Percentiles rank a stretch among this genome's conserved stretches.
These are phyloP conservation scores for Arctia plantaginis DNA, from an alignment of 2,888 invertebrate species.

Conservation along the genomic window DNA sequence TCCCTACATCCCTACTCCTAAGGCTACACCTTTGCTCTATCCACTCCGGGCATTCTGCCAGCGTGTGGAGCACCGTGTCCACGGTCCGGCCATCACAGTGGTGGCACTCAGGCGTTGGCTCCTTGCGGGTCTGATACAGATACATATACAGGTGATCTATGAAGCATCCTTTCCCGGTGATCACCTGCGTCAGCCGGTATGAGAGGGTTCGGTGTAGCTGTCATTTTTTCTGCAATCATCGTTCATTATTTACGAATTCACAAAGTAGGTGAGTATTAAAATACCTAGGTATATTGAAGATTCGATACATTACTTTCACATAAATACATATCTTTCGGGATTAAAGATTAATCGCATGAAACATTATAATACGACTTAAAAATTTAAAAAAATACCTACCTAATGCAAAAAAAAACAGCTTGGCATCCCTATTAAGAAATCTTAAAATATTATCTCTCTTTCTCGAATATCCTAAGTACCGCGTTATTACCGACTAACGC, in stretches of 20 bases:
- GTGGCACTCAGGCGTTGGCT: no score
- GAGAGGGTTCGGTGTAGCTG: neutral
- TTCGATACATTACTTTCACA: neutral
- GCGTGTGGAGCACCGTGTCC: no score
- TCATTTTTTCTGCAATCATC: neutral
- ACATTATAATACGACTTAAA: neutral
- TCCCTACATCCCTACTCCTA: no score
- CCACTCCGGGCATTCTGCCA: no score
- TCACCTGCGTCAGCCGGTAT: no score
- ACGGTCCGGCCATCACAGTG: no score
- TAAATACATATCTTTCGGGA: neutral
- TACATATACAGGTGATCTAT: no score
- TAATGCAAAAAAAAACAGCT: neutral
- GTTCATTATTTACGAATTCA: neutral
- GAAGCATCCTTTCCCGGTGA: no score
- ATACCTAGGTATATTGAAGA: neutral
- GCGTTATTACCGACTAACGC: slow-evolving; percentile 25
- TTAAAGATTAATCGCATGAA: neutral
- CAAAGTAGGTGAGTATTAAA: neutral
- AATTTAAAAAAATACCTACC: neutral
- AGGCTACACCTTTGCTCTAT: no score
- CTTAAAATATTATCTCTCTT: neutral
- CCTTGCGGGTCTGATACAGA: no score
- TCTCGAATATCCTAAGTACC: slow-evolving; percentile 9
- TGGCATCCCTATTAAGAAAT: neutral